Evolutionary conservation across 2,888 invertebrate genomes (phyloP), one percentile per base, ranked within the genome.

Genomic region (Melangyna quadrimaculata): DNA sequence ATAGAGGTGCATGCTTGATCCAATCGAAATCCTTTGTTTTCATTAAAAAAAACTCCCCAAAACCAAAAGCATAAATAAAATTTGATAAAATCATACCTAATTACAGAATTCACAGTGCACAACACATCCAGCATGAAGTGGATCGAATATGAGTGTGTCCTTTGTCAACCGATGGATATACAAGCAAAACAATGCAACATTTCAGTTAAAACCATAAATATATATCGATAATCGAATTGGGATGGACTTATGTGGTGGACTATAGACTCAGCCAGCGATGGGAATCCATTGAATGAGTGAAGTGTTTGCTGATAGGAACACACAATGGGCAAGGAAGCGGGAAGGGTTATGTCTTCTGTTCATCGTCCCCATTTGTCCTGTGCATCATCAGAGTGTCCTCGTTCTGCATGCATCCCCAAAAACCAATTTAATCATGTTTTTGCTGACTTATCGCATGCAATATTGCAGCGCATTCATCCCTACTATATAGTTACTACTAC

Each of bases 191-290:
- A 86, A 86, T 78, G 77, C 77, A 63, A 81, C 77, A 86, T 86
- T 74, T 77, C 80, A 83, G 86, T 82, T 81, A 88, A 88, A 90
- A 88, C 88, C 90, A 89, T 90, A 90, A 89, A 89, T 90, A 89
- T 90, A 89, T 90, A 89, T 88, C 89, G 89, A 89, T 90, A 89
- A 89, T 89, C 89, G 89, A 88, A 86, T 79, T 57, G 69, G 87
- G 67, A 73, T 78, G 87, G 73, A 71, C 67, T 77, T 84, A 78
- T 48, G 6, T 19, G 8, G 6, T 19, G 8, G 71, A 71, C 88
- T 19, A n/a, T n/a, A 32, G 10, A 55, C 55, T 55, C 81, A 82
- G 87, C 83, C 86, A 87, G 88, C 78, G 80, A 87, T 77, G 55
- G 70, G 37, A 74, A 55, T 43, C 67, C 37, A 69, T 53, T 69